Percentiles rank a stretch among this genome's conserved stretches.
These are phyloP conservation scores for Pardosa pseudoannulata DNA, from an alignment of 2,888 invertebrate species.

Conservation along the genomic window DNA sequence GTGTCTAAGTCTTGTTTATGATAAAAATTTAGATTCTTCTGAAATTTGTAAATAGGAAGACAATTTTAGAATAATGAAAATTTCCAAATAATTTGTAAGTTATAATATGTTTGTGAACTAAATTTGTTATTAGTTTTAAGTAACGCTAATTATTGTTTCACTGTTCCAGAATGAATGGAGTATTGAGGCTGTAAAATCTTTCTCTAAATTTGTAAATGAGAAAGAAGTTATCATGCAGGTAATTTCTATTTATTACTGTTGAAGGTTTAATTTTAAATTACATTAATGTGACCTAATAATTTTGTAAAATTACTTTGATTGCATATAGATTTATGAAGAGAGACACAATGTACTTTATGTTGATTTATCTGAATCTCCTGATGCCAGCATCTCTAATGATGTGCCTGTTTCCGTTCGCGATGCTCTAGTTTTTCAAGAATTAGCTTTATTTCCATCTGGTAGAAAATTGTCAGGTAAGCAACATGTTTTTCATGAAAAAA, in stretches of 20 bases:
- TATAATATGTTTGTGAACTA: too few relatives aligned
- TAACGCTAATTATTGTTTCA: not conserved
- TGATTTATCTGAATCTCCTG: constrained; percentile 53
- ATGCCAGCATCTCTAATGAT: constrained; percentile 75
- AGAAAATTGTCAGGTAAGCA: constrained; percentile 58
- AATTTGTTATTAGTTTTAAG: not conserved
- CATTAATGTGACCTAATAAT: too few relatives aligned
- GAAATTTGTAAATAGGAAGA: too few relatives aligned
- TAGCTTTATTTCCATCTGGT: constrained; percentile 76
- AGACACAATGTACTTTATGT: constrained; percentile 58
- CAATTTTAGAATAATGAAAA: too few relatives aligned
- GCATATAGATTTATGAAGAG: constrained; percentile 50
- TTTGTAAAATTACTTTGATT: not conserved
- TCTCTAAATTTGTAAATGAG: constrained; percentile 38
- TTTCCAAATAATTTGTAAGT: too few relatives aligned
- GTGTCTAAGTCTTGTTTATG: too few relatives aligned
- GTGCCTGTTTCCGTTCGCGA: constrained; percentile 79
- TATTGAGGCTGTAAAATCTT: constrained; percentile 28
- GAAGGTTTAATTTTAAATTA: not conserved
- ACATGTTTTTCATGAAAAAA: too few relatives aligned
- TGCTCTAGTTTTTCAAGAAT: constrained; percentile 78
- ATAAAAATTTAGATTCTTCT: too few relatives aligned
- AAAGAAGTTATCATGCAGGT: constrained; percentile 54
- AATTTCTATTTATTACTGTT: not conserved
- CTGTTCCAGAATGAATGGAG: constrained; percentile 31